A percentile compares a stretch with the other conserved stretches of the same genome.
Conservation (phyloP, 2,888 invertebrate species). For the Malthinus seriepunctatus region DNA sequence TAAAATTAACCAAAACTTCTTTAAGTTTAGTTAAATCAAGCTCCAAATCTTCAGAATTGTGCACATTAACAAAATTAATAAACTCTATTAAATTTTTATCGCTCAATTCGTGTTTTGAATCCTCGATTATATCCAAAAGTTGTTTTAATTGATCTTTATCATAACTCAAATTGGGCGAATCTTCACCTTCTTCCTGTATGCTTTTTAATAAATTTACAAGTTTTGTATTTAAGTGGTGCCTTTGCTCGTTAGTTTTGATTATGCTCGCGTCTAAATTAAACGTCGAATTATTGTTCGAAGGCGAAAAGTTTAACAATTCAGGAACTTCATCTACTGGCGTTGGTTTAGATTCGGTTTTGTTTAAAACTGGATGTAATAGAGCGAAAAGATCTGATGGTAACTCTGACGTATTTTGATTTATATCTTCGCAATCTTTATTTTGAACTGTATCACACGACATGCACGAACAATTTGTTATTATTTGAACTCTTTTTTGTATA, state of each 20-base stretch:
- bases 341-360: conserved; percentile 31
- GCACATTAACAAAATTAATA: conserved; percentile 48
- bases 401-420: conserved; percentile 56
- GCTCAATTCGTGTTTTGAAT: conserved; percentile 40
- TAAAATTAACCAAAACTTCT: conserved; percentile 45
- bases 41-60: conserved; percentile 46
- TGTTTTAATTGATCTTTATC: conserved; percentile 46
- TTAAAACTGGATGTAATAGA: conserved; percentile 39
- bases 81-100: conserved; percentile 48
- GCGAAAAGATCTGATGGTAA: conserved; percentile 50
- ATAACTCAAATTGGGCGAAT: conserved; percentile 42
- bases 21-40: conserved; percentile 45
- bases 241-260: conserved; percentile 33
- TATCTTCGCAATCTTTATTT: conserved; percentile 54
- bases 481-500: conserved; percentile 64
- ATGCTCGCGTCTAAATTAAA: conserved; percentile 23
- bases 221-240: conserved; percentile 39
- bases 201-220: conserved; percentile 41
- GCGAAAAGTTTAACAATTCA: conserved; percentile 34
- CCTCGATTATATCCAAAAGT: conserved; percentile 44
- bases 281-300: conserved; percentile 5
- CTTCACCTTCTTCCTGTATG: conserved; percentile 40
- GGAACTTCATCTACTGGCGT: conserved; percentile 43
- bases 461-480: conserved; percentile 69
- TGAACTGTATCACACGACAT: conserved; percentile 61